Conservation (phyloP, 37 sponge, comb jelly and placozoan species). For the Hormiphora californensis region DNA sequence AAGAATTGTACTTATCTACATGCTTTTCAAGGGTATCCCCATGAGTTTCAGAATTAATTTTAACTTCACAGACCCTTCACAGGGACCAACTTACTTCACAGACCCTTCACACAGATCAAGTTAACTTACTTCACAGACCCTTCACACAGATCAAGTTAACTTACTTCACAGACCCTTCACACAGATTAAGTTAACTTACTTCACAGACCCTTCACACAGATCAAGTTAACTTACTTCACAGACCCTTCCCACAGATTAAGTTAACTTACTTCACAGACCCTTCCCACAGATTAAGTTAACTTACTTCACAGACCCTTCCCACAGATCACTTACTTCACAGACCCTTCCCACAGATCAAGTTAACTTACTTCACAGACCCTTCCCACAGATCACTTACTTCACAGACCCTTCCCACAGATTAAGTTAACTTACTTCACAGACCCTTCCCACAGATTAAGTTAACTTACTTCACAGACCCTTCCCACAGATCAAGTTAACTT, state of each 20-base stretch:
- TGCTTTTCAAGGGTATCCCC: not conserved
- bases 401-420: too few relatives aligned
- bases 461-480: slow-evolving; percentile 1
- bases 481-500: too few relatives aligned
- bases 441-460: not conserved
- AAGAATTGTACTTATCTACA: not conserved
- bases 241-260: not conserved
- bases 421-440: too few relatives aligned
- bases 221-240: too few relatives aligned
- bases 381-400: not conserved
- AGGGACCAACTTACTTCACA: too few relatives aligned
- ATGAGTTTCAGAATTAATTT: not conserved
- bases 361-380: not conserved
- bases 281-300: slow-evolving; percentile 28
- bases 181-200: not conserved
- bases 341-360: not conserved
- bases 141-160: too few relatives aligned
- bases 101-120: not conserved
- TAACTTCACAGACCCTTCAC: too few relatives aligned
- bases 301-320: not conserved
- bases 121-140: not conserved
- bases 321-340: not conserved
- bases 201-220: slow-evolving; percentile 24
- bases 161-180: not conserved
- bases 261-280: not conserved